Evolutionary conservation across 2,797 vertebrate species (phyloP), one percentile per base, ranked within the genome.

Genomic region (Anniella stebbinsi): DNA sequence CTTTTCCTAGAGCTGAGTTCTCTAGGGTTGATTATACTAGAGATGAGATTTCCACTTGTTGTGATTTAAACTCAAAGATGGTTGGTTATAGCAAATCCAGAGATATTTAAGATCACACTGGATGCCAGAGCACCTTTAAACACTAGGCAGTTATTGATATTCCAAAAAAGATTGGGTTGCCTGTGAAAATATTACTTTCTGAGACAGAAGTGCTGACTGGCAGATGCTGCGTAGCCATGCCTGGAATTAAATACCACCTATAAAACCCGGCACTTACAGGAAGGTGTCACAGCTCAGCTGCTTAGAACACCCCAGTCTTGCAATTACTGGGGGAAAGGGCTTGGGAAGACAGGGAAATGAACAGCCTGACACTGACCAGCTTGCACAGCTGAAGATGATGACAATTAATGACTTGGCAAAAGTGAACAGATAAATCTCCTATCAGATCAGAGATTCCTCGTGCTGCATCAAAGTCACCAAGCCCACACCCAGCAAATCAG

Each of bases 391-490:
- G 75, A 45, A 90, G 57, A 36, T 77, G 80, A 92, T 0, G 2
- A 92, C 69, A 87, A n/a, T 89, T 90, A 89, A 18, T 89, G 90
- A 93, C 60, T 92, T 91, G 86, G 89, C 93, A 88, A 93, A 92
- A 89, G 23, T 69, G 60, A 73, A 88, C 41, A 93, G 92, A 95
- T 94, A 95, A 92, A 95, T 93, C 91, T 87, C 88, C 77, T 92
- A 83, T 90, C 89, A 93, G 89, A 93, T 89, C 33, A 90, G 66
- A 88, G 87, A 69, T 90, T 41, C 57, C 91, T 18, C 57, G 85
- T 70, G 87, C 90, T 91, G 75, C 89, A 94, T 94, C 93, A 93
- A 92, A 95, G 92, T 93, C 93, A 93, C 76, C 88, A 36, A 85
- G 75, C 36, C 81, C 54, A 90, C 51, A 86, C 66, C 81, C 92